Evolutionary conservation across 2,113 vertebrate genomes (phyloP).

Genomic region (Vombatus ursinus): DNA sequence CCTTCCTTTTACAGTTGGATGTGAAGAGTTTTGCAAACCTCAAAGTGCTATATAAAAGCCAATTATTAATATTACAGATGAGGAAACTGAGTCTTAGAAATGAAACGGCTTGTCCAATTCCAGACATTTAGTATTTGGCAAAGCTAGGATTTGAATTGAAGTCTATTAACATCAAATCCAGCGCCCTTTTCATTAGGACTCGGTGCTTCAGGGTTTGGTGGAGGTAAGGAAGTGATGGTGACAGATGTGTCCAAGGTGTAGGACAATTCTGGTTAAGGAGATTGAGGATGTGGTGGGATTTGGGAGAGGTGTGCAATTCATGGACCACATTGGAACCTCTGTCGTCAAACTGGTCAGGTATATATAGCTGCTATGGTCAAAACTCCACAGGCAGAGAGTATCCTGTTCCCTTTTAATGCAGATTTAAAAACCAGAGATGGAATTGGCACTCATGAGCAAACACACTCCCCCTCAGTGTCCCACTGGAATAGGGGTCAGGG

Average conservation of each 20-base stretch:
- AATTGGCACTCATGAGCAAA: slow-evolving; percentile 67
- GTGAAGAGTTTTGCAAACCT: neutral
- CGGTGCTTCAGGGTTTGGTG: neutral
- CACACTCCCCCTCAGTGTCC: slow-evolving; percentile 46
- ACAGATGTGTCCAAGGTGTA: neutral
- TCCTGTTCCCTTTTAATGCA: slow-evolving; percentile 58
- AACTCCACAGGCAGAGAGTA: slow-evolving; percentile 50
- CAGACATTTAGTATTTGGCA: neutral
- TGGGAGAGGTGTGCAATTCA: neutral
- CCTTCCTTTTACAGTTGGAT: neutral
- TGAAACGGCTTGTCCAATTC: neutral
- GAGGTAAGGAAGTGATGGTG: neutral
- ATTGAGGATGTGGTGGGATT: neutral
- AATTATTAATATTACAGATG: neutral
- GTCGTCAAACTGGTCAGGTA: slow-evolving; percentile 38
- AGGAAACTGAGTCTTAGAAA: neutral
- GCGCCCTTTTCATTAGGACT: neutral
- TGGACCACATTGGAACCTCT: slow-evolving; percentile 44
- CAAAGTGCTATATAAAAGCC: neutral
- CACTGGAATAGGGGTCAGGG: slow-evolving; percentile 16
- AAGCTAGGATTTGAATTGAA: neutral
- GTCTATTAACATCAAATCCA: neutral
- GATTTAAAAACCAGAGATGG: slow-evolving; percentile 63
- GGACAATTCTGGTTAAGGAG: neutral
- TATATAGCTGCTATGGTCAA: slow-evolving; percentile 64